Base-by-base conservation (phyloP, 2,797 vertebrate genomes). In the Allobates femoralis region DNA sequence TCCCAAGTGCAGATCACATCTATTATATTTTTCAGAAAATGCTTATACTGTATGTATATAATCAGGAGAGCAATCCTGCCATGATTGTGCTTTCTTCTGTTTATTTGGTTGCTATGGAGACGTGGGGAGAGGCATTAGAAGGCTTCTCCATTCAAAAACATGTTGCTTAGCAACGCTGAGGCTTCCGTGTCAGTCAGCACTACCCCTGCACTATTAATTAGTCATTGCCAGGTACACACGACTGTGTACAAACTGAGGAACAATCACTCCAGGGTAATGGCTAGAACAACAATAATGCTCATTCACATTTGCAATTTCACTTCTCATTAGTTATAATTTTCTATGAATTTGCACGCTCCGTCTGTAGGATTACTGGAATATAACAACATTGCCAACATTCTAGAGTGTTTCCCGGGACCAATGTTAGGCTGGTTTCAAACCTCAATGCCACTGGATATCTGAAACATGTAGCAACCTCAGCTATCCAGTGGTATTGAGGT, bases 21-120 rank as follows among this genome's bases (percentile, higher is more conserved):
- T 21, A 62, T 12, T 60, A 34, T 32, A 46, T 26, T 56, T 78
- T 56, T 30, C 46, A 56, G n/a, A 79, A 56, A 71, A 55, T 21
- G 30, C 6, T 37, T 15, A 71, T 12, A 11, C 2, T 71, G 12
- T 41, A 71, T 71, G 41, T 41, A 41, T 28, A 58, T 69, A 30
- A 80, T 41, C 15, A 58, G 11, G 62, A 51, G 53, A 69, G 53
- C 14, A 26, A 1, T 18, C 53, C 32, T 71, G 58, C 18, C 51
- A 85, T 80, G 64, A 23, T 30, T 76, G 51, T 32, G 46, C 19
- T n/a, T 53, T 53, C 14, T 73, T 74, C 14, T 85, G 75, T 87
- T 83, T 87, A 76, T 79, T 79, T 58, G 81, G 86, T 87, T 79
- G 46, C 86, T 69, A 87, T 5, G 74, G 86, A 55, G 73, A 67